Evolutionary conservation across 1,140 invertebrate species (phyloP), one percentile per base, ranked within the genome.

Genomic region (Chironomus tepperi): DNA sequence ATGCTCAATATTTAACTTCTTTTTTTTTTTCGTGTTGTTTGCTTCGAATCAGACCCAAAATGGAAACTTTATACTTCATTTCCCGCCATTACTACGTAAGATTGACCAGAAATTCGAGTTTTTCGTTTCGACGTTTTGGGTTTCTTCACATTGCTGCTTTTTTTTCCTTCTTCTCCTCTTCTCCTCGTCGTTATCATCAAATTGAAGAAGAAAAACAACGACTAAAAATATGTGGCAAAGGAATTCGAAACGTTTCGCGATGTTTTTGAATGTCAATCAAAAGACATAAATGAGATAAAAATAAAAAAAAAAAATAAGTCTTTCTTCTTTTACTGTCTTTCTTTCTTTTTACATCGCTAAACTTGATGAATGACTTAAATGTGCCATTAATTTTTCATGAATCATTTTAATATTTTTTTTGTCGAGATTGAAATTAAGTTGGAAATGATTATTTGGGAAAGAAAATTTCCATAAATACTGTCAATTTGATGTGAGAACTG

Each of bases 71-170:
- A 57, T n/a, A 57, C 47, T 57, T 57, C 47, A 70, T 70, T 70
- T 70, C 65, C 65, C 65, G 65, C 65, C 65, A 70, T 70, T 70
- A 70, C 65, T 57, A 57, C 47, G 47, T n/a, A 57, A 57, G 65
- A 21, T 70, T 70, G 65, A 70, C 65, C 65, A 70, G 65, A 70
- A 70, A 70, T 70, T 70, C 65, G 65, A 70, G 65, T 70, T 70
- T 21, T 70, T 70, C 19, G 16, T 19, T 57, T n/a, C n/a, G 47
- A 10, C 10, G n/a, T 57, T 70, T n/a, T 70, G 16, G 65, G 18
- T 70, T 70, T 70, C 24, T 34, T 34, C 24, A 34, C 24, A 34
- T 34, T 34, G 1, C 5, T 34, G 1, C 5, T 34, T 5, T 34
- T 34, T 1, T 5, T 34, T 5, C 5, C 24, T 34, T 21, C 16